Base-by-base conservation (phyloP, 2,888 invertebrate species). In the Rhagonycha lutea region DNA sequence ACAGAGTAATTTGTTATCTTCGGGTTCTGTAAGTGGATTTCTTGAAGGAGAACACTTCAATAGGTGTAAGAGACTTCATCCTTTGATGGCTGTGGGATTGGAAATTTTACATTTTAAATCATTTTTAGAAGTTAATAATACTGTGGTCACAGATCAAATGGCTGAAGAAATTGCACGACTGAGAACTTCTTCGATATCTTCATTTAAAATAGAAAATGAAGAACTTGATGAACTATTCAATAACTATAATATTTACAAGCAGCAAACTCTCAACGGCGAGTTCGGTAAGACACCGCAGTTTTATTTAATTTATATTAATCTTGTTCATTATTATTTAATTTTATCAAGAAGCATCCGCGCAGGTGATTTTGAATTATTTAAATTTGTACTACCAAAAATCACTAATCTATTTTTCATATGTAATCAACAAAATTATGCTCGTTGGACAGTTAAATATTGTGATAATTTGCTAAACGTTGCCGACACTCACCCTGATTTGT, bases 361-460 rank as follows among this genome's bases (percentile, higher is more conserved):
- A 68, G 78, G 80, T 72, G 79, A 80, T 74, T 79, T 79, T 63
- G 73, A 79, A 11, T 29, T 80, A 9, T 80, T 79, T 24, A 68
- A 75, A 69, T 80, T 74, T 11, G 65, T 78, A 47, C 70, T 85
- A 14, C 73, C 79, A 1, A 82, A 83, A 79, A 83, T 85, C 0
- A 78, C 74, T 0, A 81, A 82, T 76, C 73, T 84, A 9, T 85
- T 84, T 75, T 84, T 85, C 65, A 70, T 60, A 1, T 80, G 81
- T 24, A 84, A 84, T 78, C 83, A 85, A 18, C 82, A 75, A 68
- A 86, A 85, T 70, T 85, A 86, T 79, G 80, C 85, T 61, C 79
- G 83, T 3, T 85, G 82, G 76, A 68, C 79, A 8, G 79, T 83
- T 0, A 78, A 78, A 74, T 85, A 85, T 72, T 70, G 71, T 26